Percentiles rank a stretch among this genome's conserved stretches.
Evolutionary conservation across 2,113 vertebrate species (phyloP).

Genomic region (Pseudopodoces humilis): DNA sequence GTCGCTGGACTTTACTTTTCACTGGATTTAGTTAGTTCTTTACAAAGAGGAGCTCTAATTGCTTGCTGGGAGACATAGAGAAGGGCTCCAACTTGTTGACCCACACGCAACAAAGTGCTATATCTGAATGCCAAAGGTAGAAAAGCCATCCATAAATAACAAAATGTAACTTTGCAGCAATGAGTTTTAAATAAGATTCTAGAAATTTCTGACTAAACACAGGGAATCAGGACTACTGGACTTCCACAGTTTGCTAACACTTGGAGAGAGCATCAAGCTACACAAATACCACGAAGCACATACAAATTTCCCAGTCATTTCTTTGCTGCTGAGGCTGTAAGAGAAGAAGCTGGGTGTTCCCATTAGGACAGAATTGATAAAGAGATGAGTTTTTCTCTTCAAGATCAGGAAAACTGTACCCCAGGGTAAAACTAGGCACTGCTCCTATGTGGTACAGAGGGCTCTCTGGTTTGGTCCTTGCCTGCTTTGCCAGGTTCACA

Average conservation of each 20-base stretch:
- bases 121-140: neutral
- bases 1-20: neutral
- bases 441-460: neutral
- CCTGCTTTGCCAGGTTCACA: fast-evolving
- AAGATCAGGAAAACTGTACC: neutral
- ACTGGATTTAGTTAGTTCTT: neutral
- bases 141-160: neutral
- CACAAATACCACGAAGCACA: neutral
- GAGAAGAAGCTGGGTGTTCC: neutral
- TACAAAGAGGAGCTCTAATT: neutral
- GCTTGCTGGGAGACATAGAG: neutral
- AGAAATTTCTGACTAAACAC: neutral
- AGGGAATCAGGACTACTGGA: neutral
- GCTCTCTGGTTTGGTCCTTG: neutral
- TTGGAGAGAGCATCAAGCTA: neutral
- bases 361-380: neutral
- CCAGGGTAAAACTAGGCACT: neutral
- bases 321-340: neutral
- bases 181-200: neutral
- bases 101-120: neutral
- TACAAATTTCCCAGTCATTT: neutral
- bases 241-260: neutral
- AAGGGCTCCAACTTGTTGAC: neutral
- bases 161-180: neutral
- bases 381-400: neutral